Evolutionary conservation across 1,140 invertebrate species (phyloP).

Genomic region (Drosophila paulistorum): DNA sequence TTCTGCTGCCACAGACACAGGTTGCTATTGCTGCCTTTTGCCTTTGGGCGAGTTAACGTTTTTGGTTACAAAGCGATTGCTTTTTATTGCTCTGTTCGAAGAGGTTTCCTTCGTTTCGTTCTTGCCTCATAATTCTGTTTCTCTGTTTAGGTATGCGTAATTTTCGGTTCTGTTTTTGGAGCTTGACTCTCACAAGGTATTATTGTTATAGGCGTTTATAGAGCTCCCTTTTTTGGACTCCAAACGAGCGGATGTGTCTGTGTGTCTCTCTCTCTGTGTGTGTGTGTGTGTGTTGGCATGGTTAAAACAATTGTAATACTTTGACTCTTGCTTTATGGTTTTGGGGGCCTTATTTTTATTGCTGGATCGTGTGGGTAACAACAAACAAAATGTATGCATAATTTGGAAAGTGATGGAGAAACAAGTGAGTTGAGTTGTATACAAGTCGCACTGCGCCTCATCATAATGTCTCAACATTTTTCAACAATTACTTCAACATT

Average conservation of each 20-base stretch:
- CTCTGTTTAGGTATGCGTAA: conserved; percentile 64
- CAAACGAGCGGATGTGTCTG: not conserved
- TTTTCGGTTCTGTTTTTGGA: conserved; percentile 60
- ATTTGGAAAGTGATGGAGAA: conserved; percentile 7
- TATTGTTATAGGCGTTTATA: conserved; percentile 30
- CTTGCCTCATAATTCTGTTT: conserved; percentile 64
- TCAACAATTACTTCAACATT: not conserved
- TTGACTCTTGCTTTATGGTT: conserved; percentile 12
- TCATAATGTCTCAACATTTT: not conserved
- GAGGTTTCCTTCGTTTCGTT: conserved; percentile 10
- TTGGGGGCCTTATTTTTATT: conserved; percentile 17
- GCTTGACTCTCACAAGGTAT: conserved; percentile 6
- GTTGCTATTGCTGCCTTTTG: conserved; percentile 32
- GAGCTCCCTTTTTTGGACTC: conserved; percentile 30
- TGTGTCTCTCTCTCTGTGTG: not conserved
- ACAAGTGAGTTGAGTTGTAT: not conserved
- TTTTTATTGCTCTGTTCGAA: conserved; percentile 60
- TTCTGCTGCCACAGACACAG: conserved; percentile 33
- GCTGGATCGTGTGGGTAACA: conserved; percentile 16
- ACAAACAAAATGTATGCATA: not conserved
- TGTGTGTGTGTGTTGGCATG: conserved; percentile 7
- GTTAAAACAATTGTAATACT: conserved; percentile 17
- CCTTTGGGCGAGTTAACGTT: conserved; percentile 51
- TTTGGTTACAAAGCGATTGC: conserved; percentile 68
- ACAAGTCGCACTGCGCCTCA: too few relatives aligned